Conservation (phyloP, 2,888 invertebrate genomes). For the Drosophila hamatofila region DNA sequence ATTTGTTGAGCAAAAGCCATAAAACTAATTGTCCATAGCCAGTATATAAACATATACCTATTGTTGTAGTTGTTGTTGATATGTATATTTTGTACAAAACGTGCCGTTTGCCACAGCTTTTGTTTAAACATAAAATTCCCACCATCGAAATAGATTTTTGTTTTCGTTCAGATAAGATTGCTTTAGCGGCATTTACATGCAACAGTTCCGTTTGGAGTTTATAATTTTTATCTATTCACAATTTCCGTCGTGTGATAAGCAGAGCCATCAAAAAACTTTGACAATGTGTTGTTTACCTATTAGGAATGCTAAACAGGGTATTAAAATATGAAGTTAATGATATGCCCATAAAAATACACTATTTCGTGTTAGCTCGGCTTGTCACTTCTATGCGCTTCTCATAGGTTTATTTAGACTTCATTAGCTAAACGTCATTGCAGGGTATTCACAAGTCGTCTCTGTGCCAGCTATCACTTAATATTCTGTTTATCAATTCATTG, state of each 20-base stretch:
- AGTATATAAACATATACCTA: constrained; percentile 20
- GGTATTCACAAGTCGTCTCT: constrained; percentile 3
- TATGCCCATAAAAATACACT: neutral
- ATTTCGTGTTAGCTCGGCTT: neutral
- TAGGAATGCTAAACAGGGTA: neutral
- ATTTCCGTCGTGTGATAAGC: constrained; percentile 20
- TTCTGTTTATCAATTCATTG: constrained; percentile 32
- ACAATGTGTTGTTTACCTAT: neutral
- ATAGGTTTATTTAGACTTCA: neutral
- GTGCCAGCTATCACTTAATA: neutral
- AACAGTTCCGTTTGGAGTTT: constrained; percentile 15
- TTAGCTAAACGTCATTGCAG: neutral
- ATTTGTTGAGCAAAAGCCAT: constrained; percentile 30
- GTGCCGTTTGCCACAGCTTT: constrained; percentile 20
- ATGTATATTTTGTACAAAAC: constrained; percentile 9
- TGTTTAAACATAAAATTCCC: constrained; percentile 23
- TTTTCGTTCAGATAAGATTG: constrained; percentile 36
- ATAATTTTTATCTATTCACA: constrained; percentile 9
- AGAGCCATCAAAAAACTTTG: neutral
- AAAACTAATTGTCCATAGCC: constrained; percentile 33
- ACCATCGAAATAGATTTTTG: constrained; percentile 14
- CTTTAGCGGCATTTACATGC: constrained; percentile 28
- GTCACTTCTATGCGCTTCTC: neutral
- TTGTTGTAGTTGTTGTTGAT: constrained; percentile 22
- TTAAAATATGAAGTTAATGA: neutral